Conservation (phyloP, 1,140 invertebrate genomes). For the Lethocerus indicus region DNA sequence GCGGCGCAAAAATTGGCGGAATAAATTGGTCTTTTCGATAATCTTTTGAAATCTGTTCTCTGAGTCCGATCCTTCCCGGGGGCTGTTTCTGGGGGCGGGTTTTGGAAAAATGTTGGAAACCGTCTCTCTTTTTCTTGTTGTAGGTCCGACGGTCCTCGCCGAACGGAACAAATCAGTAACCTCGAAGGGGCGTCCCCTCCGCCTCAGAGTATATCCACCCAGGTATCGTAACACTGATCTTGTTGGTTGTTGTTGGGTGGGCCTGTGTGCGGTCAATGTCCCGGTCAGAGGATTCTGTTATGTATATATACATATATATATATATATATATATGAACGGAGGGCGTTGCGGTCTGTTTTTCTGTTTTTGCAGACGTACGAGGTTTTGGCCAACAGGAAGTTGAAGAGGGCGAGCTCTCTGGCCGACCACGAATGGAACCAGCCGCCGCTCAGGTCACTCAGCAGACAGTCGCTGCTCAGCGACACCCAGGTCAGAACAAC, state of each 20-base stretch:
- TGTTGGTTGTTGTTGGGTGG: too few species aligned
- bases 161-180: conserved; percentile 16
- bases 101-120: too few species aligned
- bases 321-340: too few species aligned
- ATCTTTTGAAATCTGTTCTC: too few species aligned
- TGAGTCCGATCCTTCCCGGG: too few species aligned
- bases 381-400: conserved; percentile 14
- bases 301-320: too few species aligned
- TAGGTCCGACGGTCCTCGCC: conserved; percentile 1
- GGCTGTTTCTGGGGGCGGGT: too few species aligned
- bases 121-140: background rate
- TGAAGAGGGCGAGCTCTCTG: conserved; percentile 30
- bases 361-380: conserved; percentile 21
- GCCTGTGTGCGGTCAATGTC: too few species aligned
- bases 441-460: conserved; percentile 29
- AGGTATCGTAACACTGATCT: conserved; percentile 37
- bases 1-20: too few species aligned
- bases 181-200: conserved; percentile 65
- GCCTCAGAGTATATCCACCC: conserved; percentile 69
- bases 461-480: conserved; percentile 42
- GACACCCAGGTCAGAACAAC: conserved; percentile 37
- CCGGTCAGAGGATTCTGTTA: too few species aligned
- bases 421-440: conserved; percentile 22
- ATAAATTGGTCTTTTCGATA: too few species aligned
- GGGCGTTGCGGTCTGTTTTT: too few species aligned